phyloP scores from a whole-genome alignment of 2,797 vertebrate genomes.

The Antrozous pallidus region DNA sequence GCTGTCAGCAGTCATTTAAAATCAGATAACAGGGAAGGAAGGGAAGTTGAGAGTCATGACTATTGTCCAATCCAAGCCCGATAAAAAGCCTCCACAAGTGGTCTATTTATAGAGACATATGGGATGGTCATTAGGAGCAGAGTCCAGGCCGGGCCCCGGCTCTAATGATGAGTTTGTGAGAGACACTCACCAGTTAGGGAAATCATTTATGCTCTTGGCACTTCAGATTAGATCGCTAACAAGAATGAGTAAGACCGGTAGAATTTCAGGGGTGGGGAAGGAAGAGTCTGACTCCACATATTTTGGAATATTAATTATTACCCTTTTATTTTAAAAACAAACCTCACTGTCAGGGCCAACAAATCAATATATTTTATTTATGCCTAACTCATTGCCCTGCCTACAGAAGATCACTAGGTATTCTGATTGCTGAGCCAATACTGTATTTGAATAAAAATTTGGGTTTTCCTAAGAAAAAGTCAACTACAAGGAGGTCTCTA shows the following conservation, averaged over 20 bases:
- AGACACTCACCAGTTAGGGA: background rate
- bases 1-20: slow-evolving; percentile 79
- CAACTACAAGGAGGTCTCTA: background rate
- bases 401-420: background rate
- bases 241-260: background rate
- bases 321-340: slow-evolving; percentile 32
- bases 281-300: background rate
- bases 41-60: slow-evolving; percentile 59
- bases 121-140: slow-evolving; percentile 48
- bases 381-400: background rate
- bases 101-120: slow-evolving; percentile 59
- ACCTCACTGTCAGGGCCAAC: background rate
- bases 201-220: slow-evolving; percentile 7
- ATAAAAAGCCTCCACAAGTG: slow-evolving; percentile 48
- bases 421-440: background rate
- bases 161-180: background rate
- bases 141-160: background rate
- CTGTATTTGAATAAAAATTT: slow-evolving; percentile 19
- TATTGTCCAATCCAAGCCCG: slow-evolving; percentile 56
- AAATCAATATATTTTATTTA: background rate
- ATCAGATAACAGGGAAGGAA: slow-evolving; percentile 79
- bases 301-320: slow-evolving; percentile 36
- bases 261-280: slow-evolving; percentile 14
- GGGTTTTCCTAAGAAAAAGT: background rate
- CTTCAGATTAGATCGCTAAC: slow-evolving; percentile 30